Percentiles rank a stretch among this genome's conserved stretches.
phyloP scores from a whole-genome alignment of 2,797 vertebrate genomes.

The Podargus strigoides region DNA sequence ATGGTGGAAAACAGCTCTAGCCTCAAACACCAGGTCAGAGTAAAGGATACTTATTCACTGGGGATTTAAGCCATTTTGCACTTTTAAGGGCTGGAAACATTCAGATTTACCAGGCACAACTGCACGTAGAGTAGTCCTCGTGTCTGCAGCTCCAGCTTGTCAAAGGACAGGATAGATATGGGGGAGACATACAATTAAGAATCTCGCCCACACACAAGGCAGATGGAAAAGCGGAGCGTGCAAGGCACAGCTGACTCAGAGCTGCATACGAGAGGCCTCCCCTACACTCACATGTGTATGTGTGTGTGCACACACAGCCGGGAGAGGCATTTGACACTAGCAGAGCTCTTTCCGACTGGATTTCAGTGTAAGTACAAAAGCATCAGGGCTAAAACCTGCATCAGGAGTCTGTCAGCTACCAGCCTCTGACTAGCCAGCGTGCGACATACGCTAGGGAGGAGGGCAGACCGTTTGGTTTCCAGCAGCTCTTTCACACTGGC shows the following conservation, averaged over 20 bases:
- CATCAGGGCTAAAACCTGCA: slow-evolving; percentile 32
- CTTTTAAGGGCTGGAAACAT: background rate
- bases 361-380: background rate
- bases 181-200: background rate
- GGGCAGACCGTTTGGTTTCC: background rate
- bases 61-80: background rate
- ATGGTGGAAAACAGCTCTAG: background rate
- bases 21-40: background rate
- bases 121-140: background rate
- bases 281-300: slow-evolving; percentile 1
- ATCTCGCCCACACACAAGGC: background rate
- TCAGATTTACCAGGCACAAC: slow-evolving; percentile 66
- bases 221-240: background rate
- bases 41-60: background rate
- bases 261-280: background rate
- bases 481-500: slow-evolving; percentile 18
- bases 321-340: background rate
- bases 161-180: slow-evolving; percentile 16
- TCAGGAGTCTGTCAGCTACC: background rate
- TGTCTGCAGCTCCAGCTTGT: slow-evolving; percentile 26
- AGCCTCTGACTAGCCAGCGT: slow-evolving; percentile 17
- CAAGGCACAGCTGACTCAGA: slow-evolving; percentile 18
- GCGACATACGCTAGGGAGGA: slow-evolving; percentile 6
- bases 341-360: background rate
- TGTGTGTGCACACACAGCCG: background rate